Base-by-base conservation (phyloP, 2,888 invertebrate species). In the Tetragnatha montana region DNA sequence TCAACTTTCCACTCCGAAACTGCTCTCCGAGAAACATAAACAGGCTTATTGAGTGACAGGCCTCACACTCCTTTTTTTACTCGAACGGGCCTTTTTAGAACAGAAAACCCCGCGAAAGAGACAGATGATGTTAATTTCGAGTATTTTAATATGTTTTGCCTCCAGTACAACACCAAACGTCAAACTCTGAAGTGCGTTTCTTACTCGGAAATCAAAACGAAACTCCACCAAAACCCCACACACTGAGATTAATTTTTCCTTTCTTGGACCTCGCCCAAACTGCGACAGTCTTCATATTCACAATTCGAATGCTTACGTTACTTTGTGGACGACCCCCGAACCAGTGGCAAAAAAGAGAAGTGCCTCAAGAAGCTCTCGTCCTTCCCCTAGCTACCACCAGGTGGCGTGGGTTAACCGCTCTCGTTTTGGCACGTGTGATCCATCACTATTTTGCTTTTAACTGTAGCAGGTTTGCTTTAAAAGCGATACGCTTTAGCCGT, bases 361-460 rank as follows among this genome's bases (percentile, higher is more conserved):
- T 76, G 47, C n/a, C 14, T n/a, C 47, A 49, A 76, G 21, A 49
- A 81, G 69, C 78, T 21, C 71, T 47, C 68, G 22, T 80, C 68
- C 51, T 89, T 89, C 88, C 49, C 70, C 88, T 51, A 75, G 76
- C 74, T 19, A 50, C 82, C 90, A 83, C 87, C 87, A 90, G 90
- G 76, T 90, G 90, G 90, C 87, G 87, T 84, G n/a, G 71, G 76
- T 80, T 90, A 79, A 84, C 87, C 70, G 76, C 71, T 76, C 76
- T 89, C 81, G 89, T 85, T 81, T 82, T 70, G 60, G 74, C 89
- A 86, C 75, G 82, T 80, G 86, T 87, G 79, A 90, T 90, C 90
- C 87, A 90, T 90, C 90, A 90, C 90, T 80, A 90, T 90, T 87
- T 90, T 81, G 90, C 87, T 87, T 90, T 87, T 89, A 84, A 90